These are phyloP conservation scores for Lycocorax pyrrhopterus DNA, from an alignment of 2,113 vertebrate genomes.

Conservation along the genomic window DNA sequence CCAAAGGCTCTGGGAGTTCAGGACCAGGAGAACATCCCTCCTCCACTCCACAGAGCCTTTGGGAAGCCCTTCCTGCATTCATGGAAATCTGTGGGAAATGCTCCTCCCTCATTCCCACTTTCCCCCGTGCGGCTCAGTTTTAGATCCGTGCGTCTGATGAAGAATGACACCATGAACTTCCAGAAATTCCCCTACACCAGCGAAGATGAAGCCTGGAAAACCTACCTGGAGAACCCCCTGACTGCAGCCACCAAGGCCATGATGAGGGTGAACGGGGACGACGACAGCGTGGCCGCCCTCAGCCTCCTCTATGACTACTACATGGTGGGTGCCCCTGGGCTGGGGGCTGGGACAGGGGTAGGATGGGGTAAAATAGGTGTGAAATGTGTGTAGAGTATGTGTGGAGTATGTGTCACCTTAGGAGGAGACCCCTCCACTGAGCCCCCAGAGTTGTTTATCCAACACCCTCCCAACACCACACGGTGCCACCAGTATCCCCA, in stretches of 20 bases:
- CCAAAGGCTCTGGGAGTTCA: background rate
- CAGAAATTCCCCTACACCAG: slow-evolving; percentile 79
- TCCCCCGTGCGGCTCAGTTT: slow-evolving; percentile 36
- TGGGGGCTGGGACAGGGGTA: no score
- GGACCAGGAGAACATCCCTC: background rate
- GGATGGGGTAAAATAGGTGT: fast-evolving
- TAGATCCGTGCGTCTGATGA: slow-evolving; percentile 88
- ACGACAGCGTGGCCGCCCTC: slow-evolving; percentile 83
- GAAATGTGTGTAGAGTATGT: fast-evolving
- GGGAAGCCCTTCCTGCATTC: background rate
- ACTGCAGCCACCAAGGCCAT: slow-evolving; percentile 82
- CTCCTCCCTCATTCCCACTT: background rate
- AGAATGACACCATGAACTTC: slow-evolving; percentile 88
- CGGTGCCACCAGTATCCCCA: background rate
- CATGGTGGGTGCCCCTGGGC: slow-evolving; percentile 59
- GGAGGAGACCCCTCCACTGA: background rate
- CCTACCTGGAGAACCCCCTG: slow-evolving; percentile 81
- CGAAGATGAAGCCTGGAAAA: slow-evolving; percentile 89
- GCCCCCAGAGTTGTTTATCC: fast-evolving
- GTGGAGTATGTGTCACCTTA: fast-evolving
- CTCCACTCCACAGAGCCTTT: background rate
- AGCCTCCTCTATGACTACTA: slow-evolving; percentile 92
- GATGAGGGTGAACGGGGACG: slow-evolving; percentile 85
- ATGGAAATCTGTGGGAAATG: background rate
- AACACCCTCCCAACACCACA: background rate